phyloP scores from a whole-genome alignment of 2,888 invertebrate species.

The Ophion slaviceki region DNA sequence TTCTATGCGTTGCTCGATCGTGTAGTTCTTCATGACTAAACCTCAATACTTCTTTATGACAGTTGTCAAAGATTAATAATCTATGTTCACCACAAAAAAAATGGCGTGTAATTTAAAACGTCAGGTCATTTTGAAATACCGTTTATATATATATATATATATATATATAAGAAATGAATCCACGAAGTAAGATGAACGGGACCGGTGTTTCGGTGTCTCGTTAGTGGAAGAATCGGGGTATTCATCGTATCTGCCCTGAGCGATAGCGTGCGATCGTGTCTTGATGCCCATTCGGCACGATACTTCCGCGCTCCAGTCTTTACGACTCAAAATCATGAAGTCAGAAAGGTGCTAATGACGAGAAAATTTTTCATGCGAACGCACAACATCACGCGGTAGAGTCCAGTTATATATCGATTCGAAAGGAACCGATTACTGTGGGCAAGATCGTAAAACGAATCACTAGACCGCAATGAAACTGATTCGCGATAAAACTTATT shows the following conservation, averaged over 20 bases:
- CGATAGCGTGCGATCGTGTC: constrained; percentile 41
- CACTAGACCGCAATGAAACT: background rate
- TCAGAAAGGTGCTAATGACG: constrained; percentile 7
- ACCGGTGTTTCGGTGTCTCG: constrained; percentile 51
- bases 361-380: constrained; percentile 6
- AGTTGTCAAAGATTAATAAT: no score
- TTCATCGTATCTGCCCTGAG: constrained; percentile 29
- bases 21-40: no score
- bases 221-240: constrained; percentile 55
- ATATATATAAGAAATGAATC: constrained; percentile 20
- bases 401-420: background rate
- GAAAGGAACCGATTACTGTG: background rate
- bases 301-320: constrained; percentile 17
- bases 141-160: no score
- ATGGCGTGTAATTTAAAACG: no score
- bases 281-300: constrained; percentile 52
- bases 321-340: constrained; percentile 23
- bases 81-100: no score
- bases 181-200: constrained; percentile 31
- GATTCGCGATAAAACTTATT: background rate
- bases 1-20: no score
- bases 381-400: background rate
- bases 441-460: background rate
- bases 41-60: no score
- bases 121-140: no score